A percentile compares a stretch with the other conserved stretches of the same genome.
Conservation (phyloP, 2,888 invertebrate genomes). For the Athripsodes cinereus region DNA sequence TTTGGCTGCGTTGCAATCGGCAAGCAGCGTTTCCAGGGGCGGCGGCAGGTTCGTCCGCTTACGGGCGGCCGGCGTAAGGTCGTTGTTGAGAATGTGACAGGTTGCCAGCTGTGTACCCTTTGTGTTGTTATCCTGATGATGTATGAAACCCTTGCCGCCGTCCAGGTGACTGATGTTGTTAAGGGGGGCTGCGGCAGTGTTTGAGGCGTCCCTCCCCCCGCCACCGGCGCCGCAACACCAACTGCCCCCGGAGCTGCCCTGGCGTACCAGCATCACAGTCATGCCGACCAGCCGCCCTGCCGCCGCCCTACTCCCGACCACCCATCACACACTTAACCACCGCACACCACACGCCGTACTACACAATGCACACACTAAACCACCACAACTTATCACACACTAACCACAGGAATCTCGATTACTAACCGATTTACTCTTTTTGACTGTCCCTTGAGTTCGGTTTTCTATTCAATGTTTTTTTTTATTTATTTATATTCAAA, state of each 20-base stretch:
- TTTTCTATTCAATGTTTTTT: too few relatives aligned
- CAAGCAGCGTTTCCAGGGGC: constrained; percentile 31
- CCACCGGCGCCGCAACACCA: constrained; percentile 40
- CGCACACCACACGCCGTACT: background rate
- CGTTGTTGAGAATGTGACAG: constrained; percentile 48
- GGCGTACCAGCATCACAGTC: constrained; percentile 28
- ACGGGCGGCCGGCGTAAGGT: constrained; percentile 29
- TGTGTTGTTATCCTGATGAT: constrained; percentile 36
- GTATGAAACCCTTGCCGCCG: constrained; percentile 33
- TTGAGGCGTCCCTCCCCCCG: constrained; percentile 53
- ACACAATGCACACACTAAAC: background rate
- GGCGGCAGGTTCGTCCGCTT: constrained; percentile 29
- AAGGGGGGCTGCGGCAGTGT: constrained; percentile 39
- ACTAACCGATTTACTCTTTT: too few relatives aligned
- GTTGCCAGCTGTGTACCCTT: constrained; percentile 46
- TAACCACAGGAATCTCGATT: too few relatives aligned
- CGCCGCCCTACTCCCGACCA: constrained; percentile 28
- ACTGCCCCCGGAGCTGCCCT: constrained; percentile 25
- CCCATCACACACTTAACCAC: constrained; percentile 21
- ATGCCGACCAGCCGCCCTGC: constrained; percentile 22
- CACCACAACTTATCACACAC: too few relatives aligned
- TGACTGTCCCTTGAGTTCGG: too few relatives aligned
- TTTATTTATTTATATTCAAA: too few relatives aligned
- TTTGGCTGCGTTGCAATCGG: constrained; percentile 31
- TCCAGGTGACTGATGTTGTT: constrained; percentile 12